Evolutionary conservation across 2,888 invertebrate species (phyloP), one percentile per base, ranked within the genome.

Genomic region (Hyposoter didymator): DNA sequence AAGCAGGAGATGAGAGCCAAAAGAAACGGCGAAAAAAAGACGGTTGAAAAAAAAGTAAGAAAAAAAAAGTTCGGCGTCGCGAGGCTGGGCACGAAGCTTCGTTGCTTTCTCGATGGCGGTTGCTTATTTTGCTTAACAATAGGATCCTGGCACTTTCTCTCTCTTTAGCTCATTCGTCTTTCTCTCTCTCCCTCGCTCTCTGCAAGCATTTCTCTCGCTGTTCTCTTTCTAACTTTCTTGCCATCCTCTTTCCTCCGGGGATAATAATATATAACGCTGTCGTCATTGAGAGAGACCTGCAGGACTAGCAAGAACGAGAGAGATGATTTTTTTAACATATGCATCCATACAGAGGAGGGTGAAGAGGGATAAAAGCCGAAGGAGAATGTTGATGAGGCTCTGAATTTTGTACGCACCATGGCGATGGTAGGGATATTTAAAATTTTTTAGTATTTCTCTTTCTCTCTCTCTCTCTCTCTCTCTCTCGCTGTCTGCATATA

Each of bases 111-210:
- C 83, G 75, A 84, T 88, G 91, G 88, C 92, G 91, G 93, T 92
- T 92, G 90, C 91, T 91, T 90, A 88, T 92, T 87, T 92, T 91
- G 91, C 91, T 82, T 92, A 91, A 93, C 93, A 93, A 93, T 92
- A 89, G 90, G 80, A 80, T 81, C 73, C 84, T 84, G 84, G 85
- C 74, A 79, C 52, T 84, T 85, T 84, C 67, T 85, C 84, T 67
- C 75, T 52, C 74, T 72, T 64, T 64, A 49, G 64, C 66, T 39
- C 72, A 39, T 75, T 39, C 66, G 52, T 78, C 78, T 72, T 64
- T 72, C 79, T 43, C 79, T 72, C 79, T 52, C 49, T 79, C 28
- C 2, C 28, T 39, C 72, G 74, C n/a, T 28, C 28, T 28, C 28
- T 28, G 28, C 28, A 28, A 84, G 72, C 78, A 12, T 19, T 64